Base-by-base conservation (phyloP, 1,140 invertebrate genomes). In the Temnothorax nylanderi region DNA sequence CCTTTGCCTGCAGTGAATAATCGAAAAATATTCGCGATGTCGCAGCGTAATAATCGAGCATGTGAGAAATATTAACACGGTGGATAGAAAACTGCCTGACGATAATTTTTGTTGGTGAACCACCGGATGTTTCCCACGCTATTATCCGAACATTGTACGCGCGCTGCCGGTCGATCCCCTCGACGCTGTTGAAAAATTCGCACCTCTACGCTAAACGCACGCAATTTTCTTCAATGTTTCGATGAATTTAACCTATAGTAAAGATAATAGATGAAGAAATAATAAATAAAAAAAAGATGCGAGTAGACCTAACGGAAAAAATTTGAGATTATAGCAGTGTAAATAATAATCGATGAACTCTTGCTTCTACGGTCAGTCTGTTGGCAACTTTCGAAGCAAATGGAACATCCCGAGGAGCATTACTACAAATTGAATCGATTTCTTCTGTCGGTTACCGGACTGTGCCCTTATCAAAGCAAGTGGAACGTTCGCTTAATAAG, bases 391-490 rank as follows among this genome's bases (percentile, higher is more conserved):
- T 81, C 21, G 3, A 58, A 56, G 18, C 49, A 80, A 56, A 80
- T 80, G 62, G 77, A 80, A 80, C 47, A 32, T 69, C 47, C 47
- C 21, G 62, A 32, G n/a, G 47, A 80, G 6, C 34, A 3, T 56
- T 71, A 71, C n/a, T 71, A 56, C 2, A 81, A 81, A 21, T 0
- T 81, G 26, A 44, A 71, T 4, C 34, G 37, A 81, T 32, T 71
- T 71, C 0, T 71, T 0, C 4, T 71, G 11, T 32, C 21, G 21
- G 2, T 44, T 44, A 34, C 0, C 3, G 49, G 37, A 18, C 7
- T 80, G 18, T 80, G 32, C n/a, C 62, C 64, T 32, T 81, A 81
- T 32, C 78, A 81, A 56, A 81, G 49, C 49, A 51, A 21, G 4
- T 44, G 49, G 64, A 56, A 8, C 2, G 47, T 64, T 32, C 0